Conservation (phyloP, 2,888 invertebrate species). For the Buathra laborator region DNA sequence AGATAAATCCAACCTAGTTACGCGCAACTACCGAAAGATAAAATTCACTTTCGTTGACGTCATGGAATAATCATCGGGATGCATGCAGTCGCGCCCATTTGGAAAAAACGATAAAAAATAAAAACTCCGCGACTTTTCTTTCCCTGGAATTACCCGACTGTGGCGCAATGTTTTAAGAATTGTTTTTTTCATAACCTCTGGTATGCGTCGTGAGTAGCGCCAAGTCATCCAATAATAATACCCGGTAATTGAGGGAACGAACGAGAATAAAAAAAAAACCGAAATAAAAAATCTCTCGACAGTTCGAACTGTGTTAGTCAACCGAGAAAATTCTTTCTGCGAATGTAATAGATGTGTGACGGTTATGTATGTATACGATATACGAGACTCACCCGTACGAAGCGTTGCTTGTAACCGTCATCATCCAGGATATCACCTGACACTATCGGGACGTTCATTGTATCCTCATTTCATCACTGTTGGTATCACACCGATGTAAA, state of each 20-base stretch:
- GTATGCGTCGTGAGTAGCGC: slow-evolving; percentile 22
- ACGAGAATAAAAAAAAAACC: not conserved
- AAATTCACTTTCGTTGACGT: slow-evolving; percentile 69
- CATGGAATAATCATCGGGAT: slow-evolving; percentile 65
- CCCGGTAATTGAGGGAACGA: slow-evolving; percentile 13
- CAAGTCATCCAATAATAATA: slow-evolving; percentile 33
- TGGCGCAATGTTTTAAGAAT: slow-evolving; percentile 35
- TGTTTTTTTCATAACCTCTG: slow-evolving; percentile 15
- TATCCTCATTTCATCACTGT: slow-evolving; percentile 72
- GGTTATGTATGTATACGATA: not conserved
- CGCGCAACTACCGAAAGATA: slow-evolving; percentile 34
- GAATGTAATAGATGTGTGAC: not conserved
- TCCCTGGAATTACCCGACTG: not conserved
- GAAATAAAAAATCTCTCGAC: not conserved
- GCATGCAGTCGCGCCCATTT: slow-evolving; percentile 20
- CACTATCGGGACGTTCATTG: slow-evolving; percentile 84
- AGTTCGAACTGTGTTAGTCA: not conserved
- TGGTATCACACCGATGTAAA: slow-evolving; percentile 1
- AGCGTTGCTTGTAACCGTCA: slow-evolving; percentile 82
- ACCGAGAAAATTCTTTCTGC: slow-evolving; percentile 8
- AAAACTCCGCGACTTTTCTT: slow-evolving; percentile 3
- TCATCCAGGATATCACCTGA: slow-evolving; percentile 83
- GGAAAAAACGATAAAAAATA: slow-evolving; percentile 18
- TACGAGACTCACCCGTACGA: slow-evolving; percentile 79
- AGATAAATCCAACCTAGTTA: slow-evolving; percentile 47